phyloP scores from a whole-genome alignment of 2,888 invertebrate species.

The Drosophila neonasuta region DNA sequence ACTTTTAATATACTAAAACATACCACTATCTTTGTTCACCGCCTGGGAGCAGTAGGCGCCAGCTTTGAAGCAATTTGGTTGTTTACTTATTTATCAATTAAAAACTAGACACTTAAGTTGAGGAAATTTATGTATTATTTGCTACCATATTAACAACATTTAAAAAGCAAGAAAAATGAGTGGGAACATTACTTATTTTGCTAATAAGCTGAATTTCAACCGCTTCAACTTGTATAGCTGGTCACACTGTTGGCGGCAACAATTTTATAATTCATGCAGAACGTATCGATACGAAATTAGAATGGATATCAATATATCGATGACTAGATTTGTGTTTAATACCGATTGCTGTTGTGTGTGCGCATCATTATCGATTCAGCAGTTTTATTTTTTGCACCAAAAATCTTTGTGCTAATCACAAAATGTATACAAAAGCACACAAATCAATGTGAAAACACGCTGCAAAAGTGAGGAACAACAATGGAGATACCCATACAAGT shows the following conservation, averaged over 20 bases:
- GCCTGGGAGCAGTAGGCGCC: neutral
- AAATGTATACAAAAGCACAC: slow-evolving; percentile 51
- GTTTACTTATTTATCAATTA: neutral
- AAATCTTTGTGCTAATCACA: slow-evolving; percentile 35
- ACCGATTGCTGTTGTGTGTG: slow-evolving; percentile 49
- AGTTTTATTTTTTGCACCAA: slow-evolving; percentile 52
- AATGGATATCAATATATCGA: slow-evolving; percentile 4
- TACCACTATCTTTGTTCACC: neutral
- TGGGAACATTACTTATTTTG: too few species aligned
- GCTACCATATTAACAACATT: too few species aligned
- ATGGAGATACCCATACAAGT: slow-evolving; percentile 90
- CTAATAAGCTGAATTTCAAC: too few species aligned
- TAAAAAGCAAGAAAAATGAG: too few species aligned
- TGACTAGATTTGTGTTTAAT: slow-evolving; percentile 2
- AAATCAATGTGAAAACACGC: slow-evolving; percentile 50
- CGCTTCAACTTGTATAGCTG: neutral
- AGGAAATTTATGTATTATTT: too few species aligned
- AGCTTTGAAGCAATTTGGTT: neutral
- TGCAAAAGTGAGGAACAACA: slow-evolving; percentile 30
- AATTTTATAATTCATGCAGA: neutral
- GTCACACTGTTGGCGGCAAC: neutral
- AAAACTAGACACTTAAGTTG: neutral
- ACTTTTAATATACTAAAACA: neutral
- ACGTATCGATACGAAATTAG: neutral
- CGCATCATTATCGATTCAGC: slow-evolving; percentile 77